These are phyloP conservation scores for Lepus europaeus DNA, from an alignment of 2,113 vertebrate species.

Conservation along the genomic window DNA sequence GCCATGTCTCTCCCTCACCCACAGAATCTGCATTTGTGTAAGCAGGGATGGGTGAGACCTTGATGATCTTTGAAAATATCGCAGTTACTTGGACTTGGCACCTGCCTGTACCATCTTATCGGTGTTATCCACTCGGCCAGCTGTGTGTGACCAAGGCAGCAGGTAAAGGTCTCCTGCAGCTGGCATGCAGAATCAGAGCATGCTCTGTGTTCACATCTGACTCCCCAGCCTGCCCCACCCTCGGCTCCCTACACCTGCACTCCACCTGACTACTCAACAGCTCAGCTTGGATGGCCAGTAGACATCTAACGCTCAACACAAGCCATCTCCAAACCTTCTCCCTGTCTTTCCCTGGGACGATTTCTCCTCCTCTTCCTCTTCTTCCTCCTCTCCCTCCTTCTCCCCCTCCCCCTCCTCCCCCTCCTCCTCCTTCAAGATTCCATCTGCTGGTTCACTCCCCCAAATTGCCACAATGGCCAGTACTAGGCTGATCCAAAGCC, in stretches of 20 bases:
- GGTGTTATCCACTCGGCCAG: not conserved
- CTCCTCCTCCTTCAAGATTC: too few relatives aligned
- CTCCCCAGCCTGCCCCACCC: not conserved
- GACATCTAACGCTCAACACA: not conserved
- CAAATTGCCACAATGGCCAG: too few relatives aligned
- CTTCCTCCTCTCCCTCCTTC: too few relatives aligned
- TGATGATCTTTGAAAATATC: not conserved
- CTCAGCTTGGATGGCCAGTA: not conserved
- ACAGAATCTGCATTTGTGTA: not conserved
- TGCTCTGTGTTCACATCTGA: not conserved
- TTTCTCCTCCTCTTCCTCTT: too few relatives aligned
- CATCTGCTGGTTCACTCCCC: too few relatives aligned
- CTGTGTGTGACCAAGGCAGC: not conserved
- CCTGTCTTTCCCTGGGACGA: too few relatives aligned
- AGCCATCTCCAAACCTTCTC: not conserved
- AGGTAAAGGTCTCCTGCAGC: not conserved
- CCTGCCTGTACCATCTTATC: not conserved
- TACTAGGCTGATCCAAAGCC: too few relatives aligned
- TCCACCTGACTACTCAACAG: not conserved
- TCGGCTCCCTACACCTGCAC: not conserved
- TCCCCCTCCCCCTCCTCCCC: too few relatives aligned
- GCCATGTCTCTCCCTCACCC: not conserved
- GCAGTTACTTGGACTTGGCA: not conserved
- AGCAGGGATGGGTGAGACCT: not conserved
- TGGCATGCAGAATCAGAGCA: rapidly evolving